Conservation (phyloP, 2,888 invertebrate genomes). For the Epinotia ramella region DNA sequence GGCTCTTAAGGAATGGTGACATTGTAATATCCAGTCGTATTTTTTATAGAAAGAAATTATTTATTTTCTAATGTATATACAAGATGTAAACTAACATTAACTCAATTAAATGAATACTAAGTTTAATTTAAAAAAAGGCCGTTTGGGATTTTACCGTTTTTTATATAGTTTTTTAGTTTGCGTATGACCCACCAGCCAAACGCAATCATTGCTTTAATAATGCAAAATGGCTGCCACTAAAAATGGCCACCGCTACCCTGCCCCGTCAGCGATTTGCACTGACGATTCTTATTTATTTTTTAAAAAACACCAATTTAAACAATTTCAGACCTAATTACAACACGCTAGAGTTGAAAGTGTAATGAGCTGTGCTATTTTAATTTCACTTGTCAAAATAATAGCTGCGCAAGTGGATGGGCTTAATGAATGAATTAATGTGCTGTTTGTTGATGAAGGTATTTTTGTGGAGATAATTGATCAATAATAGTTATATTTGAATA, state of each 20-base stretch:
- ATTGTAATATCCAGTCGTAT: too few species aligned
- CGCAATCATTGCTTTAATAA: conserved; percentile 4
- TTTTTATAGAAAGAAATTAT: too few species aligned
- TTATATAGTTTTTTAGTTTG: too few species aligned
- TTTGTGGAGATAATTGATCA: conserved; percentile 6
- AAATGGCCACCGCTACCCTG: conserved; percentile 24
- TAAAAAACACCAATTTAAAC: conserved; percentile 5
- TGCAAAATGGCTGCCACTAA: conserved; percentile 23
- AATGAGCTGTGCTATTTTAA: conserved; percentile 4
- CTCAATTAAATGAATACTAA: too few species aligned
- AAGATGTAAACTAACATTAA: too few species aligned
- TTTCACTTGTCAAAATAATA: conserved; percentile 29
- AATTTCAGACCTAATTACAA: neutral
- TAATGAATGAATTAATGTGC: conserved; percentile 20
- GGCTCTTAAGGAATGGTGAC: too few species aligned
- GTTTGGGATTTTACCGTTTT: too few species aligned
- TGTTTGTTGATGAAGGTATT: conserved; percentile 14
- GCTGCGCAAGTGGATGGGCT: conserved; percentile 1
- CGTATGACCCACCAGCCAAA: neutral
- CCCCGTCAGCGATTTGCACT: conserved; percentile 26
- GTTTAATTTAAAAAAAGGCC: too few species aligned
- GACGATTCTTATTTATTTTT: conserved; percentile 38
- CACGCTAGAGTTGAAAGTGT: neutral
- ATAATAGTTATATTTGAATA: conserved; percentile 3
- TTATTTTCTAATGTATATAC: too few species aligned